Percentiles rank a stretch among this genome's conserved stretches.
Conservation (phyloP, 2,888 invertebrate species). For the Neuroscelio doddi region DNA sequence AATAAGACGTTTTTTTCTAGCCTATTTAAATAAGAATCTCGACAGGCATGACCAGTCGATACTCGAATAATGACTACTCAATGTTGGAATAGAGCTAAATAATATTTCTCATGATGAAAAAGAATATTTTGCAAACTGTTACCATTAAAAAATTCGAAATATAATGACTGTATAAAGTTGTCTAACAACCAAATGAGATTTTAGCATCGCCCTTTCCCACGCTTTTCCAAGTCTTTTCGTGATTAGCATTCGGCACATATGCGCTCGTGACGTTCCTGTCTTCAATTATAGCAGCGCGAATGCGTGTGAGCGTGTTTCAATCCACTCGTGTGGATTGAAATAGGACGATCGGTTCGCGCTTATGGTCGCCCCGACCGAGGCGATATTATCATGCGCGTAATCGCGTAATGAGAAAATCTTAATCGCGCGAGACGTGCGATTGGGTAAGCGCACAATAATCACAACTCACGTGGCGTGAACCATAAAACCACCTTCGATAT, state of each 20-base stretch:
- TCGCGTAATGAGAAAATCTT: constrained; percentile 48
- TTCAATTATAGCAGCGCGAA: constrained; percentile 39
- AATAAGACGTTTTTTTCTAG: too few species aligned
- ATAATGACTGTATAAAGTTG: too few species aligned
- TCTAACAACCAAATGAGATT: too few species aligned
- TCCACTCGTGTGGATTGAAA: constrained; percentile 12
- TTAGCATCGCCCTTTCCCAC: constrained; percentile 28
- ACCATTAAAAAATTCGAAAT: too few species aligned
- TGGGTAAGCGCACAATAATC: constrained; percentile 25
- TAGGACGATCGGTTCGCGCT: constrained; percentile 42
- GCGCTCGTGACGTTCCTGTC: constrained; percentile 39
- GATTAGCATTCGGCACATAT: constrained; percentile 41
- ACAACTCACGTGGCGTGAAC: constrained; percentile 1
- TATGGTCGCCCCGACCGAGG: constrained; percentile 8
- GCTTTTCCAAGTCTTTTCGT: constrained; percentile 37
- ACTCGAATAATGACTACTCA: too few species aligned
- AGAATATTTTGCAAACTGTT: too few species aligned
- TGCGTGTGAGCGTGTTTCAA: constrained; percentile 23
- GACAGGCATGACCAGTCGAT: too few species aligned
- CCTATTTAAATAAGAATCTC: too few species aligned
- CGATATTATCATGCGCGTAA: constrained; percentile 33
- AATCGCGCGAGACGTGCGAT: constrained; percentile 38
- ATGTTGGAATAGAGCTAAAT: too few species aligned
- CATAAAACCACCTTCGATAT: neutral
- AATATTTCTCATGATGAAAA: too few species aligned